phyloP scores from a whole-genome alignment of 2,888 invertebrate genomes.

The Gnatocerus cornutus region DNA sequence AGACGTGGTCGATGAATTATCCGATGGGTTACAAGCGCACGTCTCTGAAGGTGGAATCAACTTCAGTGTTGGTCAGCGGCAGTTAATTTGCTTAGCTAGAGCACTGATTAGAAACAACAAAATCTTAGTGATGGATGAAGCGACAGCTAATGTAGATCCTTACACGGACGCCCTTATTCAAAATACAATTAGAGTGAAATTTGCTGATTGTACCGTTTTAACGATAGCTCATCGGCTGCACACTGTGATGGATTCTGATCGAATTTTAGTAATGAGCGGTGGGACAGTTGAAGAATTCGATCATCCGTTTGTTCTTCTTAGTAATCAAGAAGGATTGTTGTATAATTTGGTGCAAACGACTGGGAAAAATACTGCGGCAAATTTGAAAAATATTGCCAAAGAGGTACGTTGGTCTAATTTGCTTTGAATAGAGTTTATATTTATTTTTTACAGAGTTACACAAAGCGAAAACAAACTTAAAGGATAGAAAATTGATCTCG shows the following conservation, averaged over 20 bases:
- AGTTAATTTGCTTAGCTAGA: slow-evolving; percentile 25
- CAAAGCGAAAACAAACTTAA: background rate
- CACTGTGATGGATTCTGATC: slow-evolving; percentile 91
- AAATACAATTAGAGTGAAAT: slow-evolving; percentile 28
- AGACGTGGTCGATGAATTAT: slow-evolving; percentile 21
- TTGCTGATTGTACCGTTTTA: slow-evolving; percentile 73
- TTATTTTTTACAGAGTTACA: slow-evolving; percentile 10
- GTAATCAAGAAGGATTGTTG: slow-evolving; percentile 18
- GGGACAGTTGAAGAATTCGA: slow-evolving; percentile 28
- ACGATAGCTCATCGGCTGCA: slow-evolving; percentile 91
- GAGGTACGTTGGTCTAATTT: slow-evolving; percentile 11
- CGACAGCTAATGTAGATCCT: slow-evolving; percentile 35
- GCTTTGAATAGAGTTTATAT: background rate
- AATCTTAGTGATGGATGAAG: slow-evolving; percentile 63
- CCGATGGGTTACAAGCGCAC: slow-evolving; percentile 24
- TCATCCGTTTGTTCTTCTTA: slow-evolving; percentile 14
- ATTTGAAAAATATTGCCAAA: slow-evolving; percentile 31
- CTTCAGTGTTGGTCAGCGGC: slow-evolving; percentile 32
- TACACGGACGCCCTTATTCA: slow-evolving; percentile 33
- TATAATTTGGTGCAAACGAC: slow-evolving; percentile 30
- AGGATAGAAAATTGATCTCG: background rate
- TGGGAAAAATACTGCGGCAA: slow-evolving; percentile 13
- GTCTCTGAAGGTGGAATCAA: slow-evolving; percentile 33
- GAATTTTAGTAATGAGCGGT: slow-evolving; percentile 84
- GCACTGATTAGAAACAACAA: slow-evolving; percentile 51